Percentiles rank a stretch among this genome's conserved stretches.
phyloP scores from a whole-genome alignment of 2,888 invertebrate species.

The Drosophila infuscata region DNA sequence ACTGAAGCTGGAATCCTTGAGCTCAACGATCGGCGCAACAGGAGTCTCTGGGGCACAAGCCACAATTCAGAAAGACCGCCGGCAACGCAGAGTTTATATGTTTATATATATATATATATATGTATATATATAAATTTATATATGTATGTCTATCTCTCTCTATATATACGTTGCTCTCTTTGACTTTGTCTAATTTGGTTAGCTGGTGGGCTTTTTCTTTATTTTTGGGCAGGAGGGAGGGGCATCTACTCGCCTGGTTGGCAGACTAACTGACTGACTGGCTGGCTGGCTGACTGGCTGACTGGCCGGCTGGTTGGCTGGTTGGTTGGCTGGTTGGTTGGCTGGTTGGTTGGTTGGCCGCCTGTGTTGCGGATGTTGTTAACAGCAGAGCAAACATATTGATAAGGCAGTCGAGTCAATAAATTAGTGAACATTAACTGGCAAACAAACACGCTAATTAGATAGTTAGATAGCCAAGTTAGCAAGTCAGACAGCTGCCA shows the following conservation, averaged over 20 bases:
- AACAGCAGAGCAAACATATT: conserved; percentile 69
- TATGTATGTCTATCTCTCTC: background rate
- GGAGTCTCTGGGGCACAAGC: background rate
- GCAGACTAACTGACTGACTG: background rate
- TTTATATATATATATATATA: background rate
- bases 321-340: background rate
- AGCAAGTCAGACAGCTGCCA: conserved; percentile 18
- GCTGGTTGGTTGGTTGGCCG: conserved; percentile 7
- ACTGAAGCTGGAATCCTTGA: background rate
- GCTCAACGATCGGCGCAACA: background rate
- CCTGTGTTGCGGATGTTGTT: conserved; percentile 65
- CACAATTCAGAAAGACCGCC: conserved; percentile 1
- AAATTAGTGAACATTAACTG: conserved; percentile 66
- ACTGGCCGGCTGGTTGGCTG: background rate
- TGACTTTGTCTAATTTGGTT: background rate
- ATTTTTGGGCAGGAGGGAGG: conserved; percentile 3
- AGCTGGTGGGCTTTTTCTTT: background rate
- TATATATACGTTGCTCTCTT: background rate
- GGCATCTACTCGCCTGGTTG: conserved; percentile 12
- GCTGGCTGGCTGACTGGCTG: background rate
- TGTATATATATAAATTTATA: background rate
- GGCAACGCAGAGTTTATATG: background rate
- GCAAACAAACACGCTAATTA: conserved; percentile 70
- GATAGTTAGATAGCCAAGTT: conserved; percentile 59
- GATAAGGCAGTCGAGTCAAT: conserved; percentile 55